Evolutionary conservation across 2,113 vertebrate species (phyloP), one percentile per base, ranked within the genome.

Genomic region (Rhynchomys soricoides): DNA sequence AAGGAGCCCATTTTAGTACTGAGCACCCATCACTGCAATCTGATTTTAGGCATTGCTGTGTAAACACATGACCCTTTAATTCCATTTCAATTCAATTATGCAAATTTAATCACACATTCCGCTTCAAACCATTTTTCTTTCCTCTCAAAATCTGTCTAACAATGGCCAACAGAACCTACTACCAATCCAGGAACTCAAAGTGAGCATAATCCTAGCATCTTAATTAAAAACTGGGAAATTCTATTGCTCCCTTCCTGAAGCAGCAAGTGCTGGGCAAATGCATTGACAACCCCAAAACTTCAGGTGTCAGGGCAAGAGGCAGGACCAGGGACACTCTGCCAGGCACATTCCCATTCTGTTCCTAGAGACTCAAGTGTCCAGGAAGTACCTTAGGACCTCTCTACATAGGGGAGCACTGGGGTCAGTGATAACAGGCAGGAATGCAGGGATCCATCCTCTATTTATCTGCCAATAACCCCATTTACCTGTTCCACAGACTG

Each of bases 21-120:
- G 68, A 97, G 77, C 75, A 77, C 77, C 94, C 82, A 89, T 94
- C 71, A 73, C 81, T 34, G 48, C 92, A 83, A 79, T 95, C 94
- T 95, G 92, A 95, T 96, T 95, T 96, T 78, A 94, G 96, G 89
- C 95, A n/a, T 94, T 50, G 0, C 92, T 96, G 68, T 95, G 92
- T 95, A 96, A 97, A 97, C 94, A 97, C 77, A 95, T 85, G 74
- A 97, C 92, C 97, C 96, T 96, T 95, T 97, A 95, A 98, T 96
- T 97, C 94, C 92, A 95, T 96, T 96, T 89, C 91, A 59, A 92
- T 94, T 97, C 96, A 96, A 79, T 98, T 97, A 97, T 97, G 97
- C 95, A 96, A 96, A 97, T 96, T 86, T 94, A 90, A 97, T 98
- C 95, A 97, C 91, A 95, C 78, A 85, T 96, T 94, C 92, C 13